Percentiles rank a stretch among this genome's conserved stretches.
These are phyloP conservation scores for Micronycteris hirsuta DNA, from an alignment of 2,113 vertebrate genomes.

Conservation along the genomic window DNA sequence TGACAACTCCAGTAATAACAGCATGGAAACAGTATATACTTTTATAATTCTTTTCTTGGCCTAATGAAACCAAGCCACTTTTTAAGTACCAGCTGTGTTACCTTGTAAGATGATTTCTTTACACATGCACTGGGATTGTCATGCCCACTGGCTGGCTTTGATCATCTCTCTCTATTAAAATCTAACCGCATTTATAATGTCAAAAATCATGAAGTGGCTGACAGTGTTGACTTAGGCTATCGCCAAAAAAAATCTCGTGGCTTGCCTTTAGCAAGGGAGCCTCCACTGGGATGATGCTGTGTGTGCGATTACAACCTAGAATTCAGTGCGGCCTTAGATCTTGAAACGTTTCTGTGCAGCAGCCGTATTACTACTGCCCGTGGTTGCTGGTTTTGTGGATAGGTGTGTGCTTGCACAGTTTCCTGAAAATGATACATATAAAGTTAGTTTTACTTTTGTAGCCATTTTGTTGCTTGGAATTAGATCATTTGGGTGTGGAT, in stretches of 20 bases:
- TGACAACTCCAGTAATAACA: background rate
- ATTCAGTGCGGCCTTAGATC: background rate
- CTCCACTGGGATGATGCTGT: background rate
- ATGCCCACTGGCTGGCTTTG: background rate
- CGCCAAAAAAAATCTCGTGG: background rate
- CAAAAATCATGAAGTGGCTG: constrained; percentile 18
- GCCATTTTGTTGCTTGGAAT: background rate
- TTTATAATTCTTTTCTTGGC: background rate
- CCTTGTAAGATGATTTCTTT: background rate
- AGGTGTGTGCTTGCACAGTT: background rate
- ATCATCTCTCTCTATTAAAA: background rate
- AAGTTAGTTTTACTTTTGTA: background rate
- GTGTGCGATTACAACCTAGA: background rate
- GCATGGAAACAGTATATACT: background rate
- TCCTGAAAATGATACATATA: background rate
- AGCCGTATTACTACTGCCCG: background rate
- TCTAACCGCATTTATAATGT: background rate
- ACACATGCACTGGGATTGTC: background rate
- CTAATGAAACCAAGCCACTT: background rate
- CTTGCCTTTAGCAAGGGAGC: background rate
- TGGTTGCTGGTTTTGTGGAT: background rate
- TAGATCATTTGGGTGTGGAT: background rate
- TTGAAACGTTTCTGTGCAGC: background rate
- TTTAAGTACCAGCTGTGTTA: background rate
- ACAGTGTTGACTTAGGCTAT: background rate